Conservation (phyloP, 2,888 invertebrate species). For the Dryomyza anilis region DNA sequence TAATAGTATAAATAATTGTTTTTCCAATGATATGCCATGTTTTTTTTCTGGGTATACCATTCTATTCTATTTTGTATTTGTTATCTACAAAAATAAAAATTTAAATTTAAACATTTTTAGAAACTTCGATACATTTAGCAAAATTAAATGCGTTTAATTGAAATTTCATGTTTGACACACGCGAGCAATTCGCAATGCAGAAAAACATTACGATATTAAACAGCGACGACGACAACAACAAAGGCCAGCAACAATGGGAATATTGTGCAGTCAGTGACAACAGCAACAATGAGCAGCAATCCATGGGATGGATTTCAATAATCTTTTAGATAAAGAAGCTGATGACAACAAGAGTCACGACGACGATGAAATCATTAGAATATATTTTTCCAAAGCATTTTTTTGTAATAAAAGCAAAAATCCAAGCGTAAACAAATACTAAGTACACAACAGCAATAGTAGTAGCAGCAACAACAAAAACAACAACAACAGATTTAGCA, state of each 20-base stretch:
- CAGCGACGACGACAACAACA: slow-evolving; percentile 15
- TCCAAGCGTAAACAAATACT: slow-evolving; percentile 30
- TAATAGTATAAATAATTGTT: too few species aligned
- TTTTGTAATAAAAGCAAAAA: slow-evolving; percentile 26
- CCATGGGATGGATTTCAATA: slow-evolving; percentile 25
- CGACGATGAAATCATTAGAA: slow-evolving; percentile 28
- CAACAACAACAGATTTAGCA: slow-evolving; percentile 14
- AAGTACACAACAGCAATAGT: slow-evolving; percentile 16
- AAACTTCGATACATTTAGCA: too few species aligned
- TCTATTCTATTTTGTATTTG: too few species aligned
- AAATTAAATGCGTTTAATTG: neutral
- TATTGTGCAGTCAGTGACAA: slow-evolving; percentile 4
- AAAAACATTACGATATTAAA: slow-evolving; percentile 21
- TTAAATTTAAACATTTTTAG: too few species aligned
- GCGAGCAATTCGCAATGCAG: slow-evolving; percentile 5
- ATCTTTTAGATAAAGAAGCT: slow-evolving; percentile 26
- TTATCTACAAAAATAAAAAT: too few species aligned
- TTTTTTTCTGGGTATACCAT: too few species aligned
- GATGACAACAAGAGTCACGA: slow-evolving; percentile 26
- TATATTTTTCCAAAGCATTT: slow-evolving; percentile 9
- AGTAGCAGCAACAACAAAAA: neutral
- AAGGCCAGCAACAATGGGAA: slow-evolving; percentile 9
- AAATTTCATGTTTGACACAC: slow-evolving; percentile 21
- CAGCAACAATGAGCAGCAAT: neutral
- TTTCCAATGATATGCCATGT: too few species aligned